phyloP scores from a whole-genome alignment of 2,888 invertebrate species.

The Lottia scabra region DNA sequence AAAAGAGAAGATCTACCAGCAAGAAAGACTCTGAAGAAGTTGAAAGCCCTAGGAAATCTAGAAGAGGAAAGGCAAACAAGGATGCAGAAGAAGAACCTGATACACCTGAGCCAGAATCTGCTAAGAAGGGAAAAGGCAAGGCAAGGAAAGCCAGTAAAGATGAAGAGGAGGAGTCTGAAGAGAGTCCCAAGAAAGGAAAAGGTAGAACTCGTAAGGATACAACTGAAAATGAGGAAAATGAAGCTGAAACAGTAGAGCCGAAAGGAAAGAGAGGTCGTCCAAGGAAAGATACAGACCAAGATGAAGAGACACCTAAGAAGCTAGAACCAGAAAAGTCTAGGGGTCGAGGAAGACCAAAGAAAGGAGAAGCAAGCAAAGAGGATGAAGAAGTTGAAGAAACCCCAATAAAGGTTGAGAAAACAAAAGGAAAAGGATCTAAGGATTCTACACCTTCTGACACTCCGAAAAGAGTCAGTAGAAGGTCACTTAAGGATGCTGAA shows the following conservation, averaged over 20 bases:
- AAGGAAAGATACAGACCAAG: slow-evolving; percentile 30
- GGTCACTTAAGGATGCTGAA: slow-evolving; percentile 6
- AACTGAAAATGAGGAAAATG: slow-evolving; percentile 14
- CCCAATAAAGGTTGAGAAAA: background rate
- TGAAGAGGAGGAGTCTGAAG: slow-evolving; percentile 30
- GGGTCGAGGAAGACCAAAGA: slow-evolving; percentile 6
- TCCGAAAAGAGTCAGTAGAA: background rate
- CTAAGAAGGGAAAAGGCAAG: slow-evolving; percentile 26
- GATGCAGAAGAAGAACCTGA: slow-evolving; percentile 21
- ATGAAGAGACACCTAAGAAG: slow-evolving; percentile 20
- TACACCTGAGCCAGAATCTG: slow-evolving; percentile 10
- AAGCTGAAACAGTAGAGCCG: slow-evolving; percentile 3
- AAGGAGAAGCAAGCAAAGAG: background rate
- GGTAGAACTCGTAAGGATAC: slow-evolving; percentile 37
- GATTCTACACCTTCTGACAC: background rate
- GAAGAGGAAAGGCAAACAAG: slow-evolving; percentile 20
- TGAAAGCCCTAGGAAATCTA: slow-evolving; percentile 17
- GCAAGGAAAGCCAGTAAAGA: slow-evolving; percentile 15
- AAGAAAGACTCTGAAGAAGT: slow-evolving; percentile 19
- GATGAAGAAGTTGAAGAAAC: slow-evolving; percentile 19
- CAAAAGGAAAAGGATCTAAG: slow-evolving; percentile 20
- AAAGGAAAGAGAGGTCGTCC: slow-evolving; percentile 25
- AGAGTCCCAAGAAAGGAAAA: slow-evolving; percentile 25
- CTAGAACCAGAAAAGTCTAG: slow-evolving; percentile 1
- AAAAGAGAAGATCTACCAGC: slow-evolving; percentile 16